These are phyloP conservation scores for Sebastes flavidus DNA, from an alignment of 2,797 vertebrate species.

Conservation along the genomic window DNA sequence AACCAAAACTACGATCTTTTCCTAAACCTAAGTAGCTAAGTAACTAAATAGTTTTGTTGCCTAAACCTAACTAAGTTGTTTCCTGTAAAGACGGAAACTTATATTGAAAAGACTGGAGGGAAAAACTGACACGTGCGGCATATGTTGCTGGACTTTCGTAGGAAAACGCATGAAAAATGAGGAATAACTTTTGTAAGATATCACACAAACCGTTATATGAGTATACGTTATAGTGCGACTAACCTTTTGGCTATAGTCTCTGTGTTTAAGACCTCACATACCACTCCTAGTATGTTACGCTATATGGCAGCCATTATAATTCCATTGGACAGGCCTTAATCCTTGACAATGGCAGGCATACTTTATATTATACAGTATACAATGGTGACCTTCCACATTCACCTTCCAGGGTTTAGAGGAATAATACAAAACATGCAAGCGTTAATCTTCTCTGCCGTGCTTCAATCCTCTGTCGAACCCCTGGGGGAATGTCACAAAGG, in stretches of 20 bases:
- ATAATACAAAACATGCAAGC: conserved; percentile 71
- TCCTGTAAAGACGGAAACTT: too few relatives aligned
- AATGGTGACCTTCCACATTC: conserved; percentile 72
- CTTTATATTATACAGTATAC: conserved; percentile 65
- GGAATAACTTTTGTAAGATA: too few relatives aligned
- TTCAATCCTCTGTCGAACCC: conserved; percentile 63
- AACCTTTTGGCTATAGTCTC: conserved; percentile 1
- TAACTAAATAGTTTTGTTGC: too few relatives aligned
- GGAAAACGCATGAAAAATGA: too few relatives aligned
- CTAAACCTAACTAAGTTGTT: too few relatives aligned
- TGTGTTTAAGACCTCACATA: conserved; percentile 25
- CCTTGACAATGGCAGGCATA: conserved; percentile 47
- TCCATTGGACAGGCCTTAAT: conserved; percentile 60
- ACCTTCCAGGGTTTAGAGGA: conserved; percentile 72
- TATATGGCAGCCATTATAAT: conserved; percentile 38
- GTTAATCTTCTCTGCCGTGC: conserved; percentile 72
- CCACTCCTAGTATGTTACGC: not conserved
- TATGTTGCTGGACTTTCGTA: rapidly evolving
- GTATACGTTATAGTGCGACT: not conserved
- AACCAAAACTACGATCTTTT: too few relatives aligned
- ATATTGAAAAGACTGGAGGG: too few relatives aligned
- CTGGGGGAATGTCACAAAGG: conserved; percentile 72
- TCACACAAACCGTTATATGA: too few relatives aligned
- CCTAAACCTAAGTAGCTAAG: too few relatives aligned
- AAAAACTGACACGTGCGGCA: too few relatives aligned